Evolutionary conservation across 1,140 invertebrate species (phyloP).

Genomic region (Scaptodrosophila lebanonensis): DNA sequence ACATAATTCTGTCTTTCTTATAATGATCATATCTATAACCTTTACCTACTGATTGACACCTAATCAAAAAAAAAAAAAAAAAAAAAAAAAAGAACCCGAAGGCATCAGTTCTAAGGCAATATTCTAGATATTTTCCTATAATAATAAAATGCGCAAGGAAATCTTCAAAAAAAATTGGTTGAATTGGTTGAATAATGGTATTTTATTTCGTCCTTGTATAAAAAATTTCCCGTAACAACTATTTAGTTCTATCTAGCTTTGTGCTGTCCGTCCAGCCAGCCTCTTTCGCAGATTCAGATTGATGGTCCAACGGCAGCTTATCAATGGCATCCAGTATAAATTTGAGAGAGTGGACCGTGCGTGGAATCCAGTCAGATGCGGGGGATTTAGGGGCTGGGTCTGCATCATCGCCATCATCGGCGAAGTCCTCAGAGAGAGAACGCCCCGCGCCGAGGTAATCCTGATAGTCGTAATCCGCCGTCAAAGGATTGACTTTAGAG

Average conservation of each 20-base stretch:
- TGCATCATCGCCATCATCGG: constrained; percentile 52
- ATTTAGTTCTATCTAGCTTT: constrained; percentile 14
- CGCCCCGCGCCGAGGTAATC: constrained; percentile 81
- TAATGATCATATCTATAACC: too few species aligned
- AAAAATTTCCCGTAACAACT: too few species aligned
- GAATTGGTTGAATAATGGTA: too few species aligned
- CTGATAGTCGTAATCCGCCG: constrained; percentile 85
- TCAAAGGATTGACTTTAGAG: constrained; percentile 88
- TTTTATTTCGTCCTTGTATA: too few species aligned
- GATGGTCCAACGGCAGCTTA: constrained; percentile 61
- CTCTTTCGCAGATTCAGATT: constrained; percentile 31
- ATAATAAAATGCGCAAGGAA: too few species aligned
- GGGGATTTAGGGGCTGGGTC: constrained; percentile 7
- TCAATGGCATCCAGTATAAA: constrained; percentile 75
- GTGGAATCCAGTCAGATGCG: constrained; percentile 54
- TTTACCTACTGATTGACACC: too few species aligned
- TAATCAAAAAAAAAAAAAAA: too few species aligned
- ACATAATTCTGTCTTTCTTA: too few species aligned
- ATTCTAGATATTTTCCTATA: too few species aligned
- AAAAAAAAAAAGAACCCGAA: too few species aligned
- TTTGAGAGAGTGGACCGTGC: constrained; percentile 59
- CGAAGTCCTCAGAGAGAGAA: constrained; percentile 77
- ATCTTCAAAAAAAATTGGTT: too few species aligned
- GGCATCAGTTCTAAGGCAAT: too few species aligned
- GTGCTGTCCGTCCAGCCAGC: constrained; percentile 35